Evolutionary conservation across 2,113 vertebrate species (phyloP), one percentile per base, ranked within the genome.

Genomic region (Gallinago undulata): DNA sequence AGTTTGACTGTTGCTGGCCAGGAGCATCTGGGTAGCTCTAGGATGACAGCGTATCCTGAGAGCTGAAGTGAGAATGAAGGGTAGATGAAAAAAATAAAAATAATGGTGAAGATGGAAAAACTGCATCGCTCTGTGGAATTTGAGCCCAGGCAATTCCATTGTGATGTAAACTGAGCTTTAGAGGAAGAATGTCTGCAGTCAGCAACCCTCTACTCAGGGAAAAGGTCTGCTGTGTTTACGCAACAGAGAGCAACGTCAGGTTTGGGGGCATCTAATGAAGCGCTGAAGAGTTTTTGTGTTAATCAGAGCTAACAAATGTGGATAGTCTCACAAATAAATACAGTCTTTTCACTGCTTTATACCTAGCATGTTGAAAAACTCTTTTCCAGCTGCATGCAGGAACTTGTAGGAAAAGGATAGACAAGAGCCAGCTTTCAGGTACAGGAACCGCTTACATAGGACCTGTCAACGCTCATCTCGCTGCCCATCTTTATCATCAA

Each of bases 381-480:
- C 3, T 60, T 83, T 79, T 73, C 48, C 57, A 59, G 33, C 73
- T 89, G 45, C 37, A 37, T 81, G 50, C 22, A 41, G 31, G 67
- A 86, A 37, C 43, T 55, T 50, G 43, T 56, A 43, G 45, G 55
- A 51, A 64, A 48, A 55, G 41, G 23, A 48, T 25, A 57, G 14
- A 15, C 9, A 3, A 47, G 72, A 73, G 72, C 47, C 66, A 62
- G 1, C 37, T 31, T 43, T 62, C 19, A 82, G 43, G 48, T 41
- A 23, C 0, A 2, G 66, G 48, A 75, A 83, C 43, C 1, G 0
- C n/a, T 87, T 50, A 8, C 6, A 0, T 2, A 15, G 50, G 37
- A 22, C 33, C 23, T 70, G 41, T 43, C 11, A n/a, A 10, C 1
- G 4, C 37, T 68, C 18, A 50, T 48, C 75, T 55, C 78, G 16